Evolutionary conservation across 2,797 vertebrate genomes (phyloP), one percentile per base, ranked within the genome.

Genomic region (Hemitrygon akajei): DNA sequence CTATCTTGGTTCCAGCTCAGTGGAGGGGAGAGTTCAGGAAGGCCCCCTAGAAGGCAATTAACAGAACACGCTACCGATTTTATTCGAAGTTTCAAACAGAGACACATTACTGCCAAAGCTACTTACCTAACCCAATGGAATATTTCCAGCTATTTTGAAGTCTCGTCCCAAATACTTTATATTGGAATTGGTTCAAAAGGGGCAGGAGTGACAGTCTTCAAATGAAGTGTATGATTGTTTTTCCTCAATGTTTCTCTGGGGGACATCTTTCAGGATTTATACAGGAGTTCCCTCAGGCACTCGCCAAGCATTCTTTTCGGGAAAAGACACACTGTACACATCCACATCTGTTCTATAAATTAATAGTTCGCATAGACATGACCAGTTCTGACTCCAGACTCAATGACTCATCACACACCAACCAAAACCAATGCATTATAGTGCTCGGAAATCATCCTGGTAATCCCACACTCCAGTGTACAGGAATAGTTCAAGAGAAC

Each of bases 271-370:
- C 60, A 63, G 84, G 60, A 87, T 87, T 66, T 87, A 66, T 87
- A 87, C 60, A 66, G 58, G 84, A 87, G 30, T 87, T 87, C 84
- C 84, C 84, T 66, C 60, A 63, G 84, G 58, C 60, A 63, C n/a
- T 63, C 7, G 18, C 16, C 63, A 58, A 87, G n/a, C 84, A 63
- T 63, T 87, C 58, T 63, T 87, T 87, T 87, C 27, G 66, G 84
- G 84, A 87, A 66, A 87, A 30, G 40, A 82, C 40, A 82, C 16
- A 87, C 60, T 66, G 84, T 58, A 34, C 18, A 63, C 30, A 87
- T 7, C 84, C 84, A 66, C 84, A 87, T 87, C 58, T 87, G 84
- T 16, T n/a, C 30, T 63, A 66, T 34, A 63, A 63, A 66, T 87
- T 87, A 66, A 87, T 30, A 66, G 30, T 87, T 87, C 84, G 20